Conservation (phyloP, 2,113 vertebrate genomes). For the Pelecanus crispus region DNA sequence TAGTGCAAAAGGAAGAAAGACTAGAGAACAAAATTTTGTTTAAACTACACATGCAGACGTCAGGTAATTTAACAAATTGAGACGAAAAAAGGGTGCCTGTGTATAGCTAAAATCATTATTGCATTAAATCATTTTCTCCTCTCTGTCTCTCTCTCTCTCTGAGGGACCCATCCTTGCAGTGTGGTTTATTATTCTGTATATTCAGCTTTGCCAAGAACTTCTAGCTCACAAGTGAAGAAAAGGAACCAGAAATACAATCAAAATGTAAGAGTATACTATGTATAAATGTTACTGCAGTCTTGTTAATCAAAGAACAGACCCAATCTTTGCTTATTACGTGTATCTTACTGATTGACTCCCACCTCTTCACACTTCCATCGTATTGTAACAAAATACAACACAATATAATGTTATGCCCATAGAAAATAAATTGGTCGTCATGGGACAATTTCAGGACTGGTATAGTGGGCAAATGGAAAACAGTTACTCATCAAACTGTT, state of each 20-base stretch:
- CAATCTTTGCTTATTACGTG: not conserved
- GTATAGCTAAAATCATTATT: slow-evolving; percentile 72
- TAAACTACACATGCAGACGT: slow-evolving; percentile 71
- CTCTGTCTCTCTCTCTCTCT: not conserved
- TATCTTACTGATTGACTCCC: not conserved
- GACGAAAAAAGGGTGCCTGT: slow-evolving; percentile 62
- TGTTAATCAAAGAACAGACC: not conserved
- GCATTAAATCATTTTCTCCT: slow-evolving; percentile 65
- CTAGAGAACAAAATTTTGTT: slow-evolving; percentile 73
- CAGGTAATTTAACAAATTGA: slow-evolving; percentile 75
- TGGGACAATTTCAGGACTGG: not conserved
- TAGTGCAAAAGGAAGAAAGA: slow-evolving; percentile 70
- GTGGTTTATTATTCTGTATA: slow-evolving; percentile 29
- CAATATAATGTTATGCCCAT: not conserved
- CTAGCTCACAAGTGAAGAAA: not conserved
- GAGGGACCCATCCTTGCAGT: not conserved
- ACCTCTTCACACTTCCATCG: not conserved
- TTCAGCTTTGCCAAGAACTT: slow-evolving; percentile 43
- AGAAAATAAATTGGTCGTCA: not conserved
- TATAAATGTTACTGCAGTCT: not conserved
- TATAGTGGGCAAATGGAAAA: not conserved
- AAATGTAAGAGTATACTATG: not conserved
- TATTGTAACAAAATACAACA: not conserved
- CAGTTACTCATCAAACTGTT: not conserved
- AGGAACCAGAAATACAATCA: not conserved